Conservation (phyloP, 2,888 invertebrate species). For the Ichneumoninae sp. region DNA sequence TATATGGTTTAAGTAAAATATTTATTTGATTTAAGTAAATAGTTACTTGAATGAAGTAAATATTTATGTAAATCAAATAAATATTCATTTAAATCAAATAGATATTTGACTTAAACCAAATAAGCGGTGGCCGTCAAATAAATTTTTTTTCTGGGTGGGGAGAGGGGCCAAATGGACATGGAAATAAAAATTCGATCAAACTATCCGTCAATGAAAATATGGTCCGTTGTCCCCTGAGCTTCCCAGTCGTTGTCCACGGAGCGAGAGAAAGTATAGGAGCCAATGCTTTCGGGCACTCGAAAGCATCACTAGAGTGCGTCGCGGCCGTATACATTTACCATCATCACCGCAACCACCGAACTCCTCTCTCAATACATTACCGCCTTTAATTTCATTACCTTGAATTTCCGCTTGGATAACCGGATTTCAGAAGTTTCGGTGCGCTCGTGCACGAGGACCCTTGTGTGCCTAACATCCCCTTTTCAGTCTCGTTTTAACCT, state of each 20-base stretch:
- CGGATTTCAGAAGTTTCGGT: slow-evolving; percentile 79
- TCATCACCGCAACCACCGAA: slow-evolving; percentile 70
- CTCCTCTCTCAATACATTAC: slow-evolving; percentile 79
- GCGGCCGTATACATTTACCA: slow-evolving; percentile 60
- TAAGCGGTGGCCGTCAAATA: too few relatives aligned
- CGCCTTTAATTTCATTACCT: slow-evolving; percentile 80
- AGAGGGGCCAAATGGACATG: neutral
- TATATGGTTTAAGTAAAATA: too few relatives aligned
- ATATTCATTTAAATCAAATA: too few relatives aligned
- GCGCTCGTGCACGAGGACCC: slow-evolving; percentile 65
- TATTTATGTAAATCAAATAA: too few relatives aligned
- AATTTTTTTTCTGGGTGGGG: too few relatives aligned
- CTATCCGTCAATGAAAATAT: too few relatives aligned
- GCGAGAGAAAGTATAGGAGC: neutral
- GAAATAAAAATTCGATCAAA: neutral
- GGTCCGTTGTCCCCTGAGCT: too few relatives aligned
- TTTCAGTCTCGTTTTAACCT: neutral
- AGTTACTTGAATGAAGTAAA: too few relatives aligned
- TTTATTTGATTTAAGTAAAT: too few relatives aligned
- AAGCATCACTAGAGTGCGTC: slow-evolving; percentile 33
- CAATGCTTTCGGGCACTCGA: slow-evolving; percentile 37
- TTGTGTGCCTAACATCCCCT: neutral
- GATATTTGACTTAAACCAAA: too few relatives aligned
- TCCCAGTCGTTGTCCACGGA: neutral
- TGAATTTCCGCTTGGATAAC: slow-evolving; percentile 78